Percentiles rank a stretch among this genome's conserved stretches.
Conservation (phyloP, 2,888 invertebrate genomes). For the Crepidodera aurea region DNA sequence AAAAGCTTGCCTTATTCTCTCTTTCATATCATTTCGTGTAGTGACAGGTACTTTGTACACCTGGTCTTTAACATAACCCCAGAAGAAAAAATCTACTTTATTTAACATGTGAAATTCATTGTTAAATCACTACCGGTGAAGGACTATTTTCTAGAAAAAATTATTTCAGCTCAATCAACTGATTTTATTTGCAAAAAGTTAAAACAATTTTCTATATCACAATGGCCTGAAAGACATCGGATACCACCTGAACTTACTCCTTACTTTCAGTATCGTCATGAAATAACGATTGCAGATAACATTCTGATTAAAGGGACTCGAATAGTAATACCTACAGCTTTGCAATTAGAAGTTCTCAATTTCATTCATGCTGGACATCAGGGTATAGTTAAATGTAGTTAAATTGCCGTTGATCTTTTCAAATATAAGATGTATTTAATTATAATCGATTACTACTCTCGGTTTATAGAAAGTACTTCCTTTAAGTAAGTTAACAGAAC, state of each 20-base stretch:
- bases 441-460: conserved; percentile 39
- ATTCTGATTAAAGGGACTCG: neutral
- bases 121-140: neutral
- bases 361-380: neutral
- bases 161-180: conserved; percentile 19
- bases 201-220: neutral
- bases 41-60: too few species aligned
- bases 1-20: too few species aligned
- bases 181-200: conserved; percentile 5
- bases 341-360: neutral
- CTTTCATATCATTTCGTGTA: too few species aligned
- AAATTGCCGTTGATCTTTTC: conserved; percentile 33
- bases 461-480: conserved; percentile 37
- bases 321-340: conserved; percentile 1
- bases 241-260: conserved; percentile 5
- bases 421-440: conserved; percentile 26
- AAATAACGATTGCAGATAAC: conserved; percentile 4
- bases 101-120: neutral
- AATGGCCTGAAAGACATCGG: conserved; percentile 10
- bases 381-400: conserved; percentile 35
- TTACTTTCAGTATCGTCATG: conserved; percentile 12
- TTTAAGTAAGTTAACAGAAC: conserved; percentile 26
- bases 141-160: conserved; percentile 15
- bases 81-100: too few species aligned
- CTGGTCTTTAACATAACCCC: too few species aligned